Percentiles rank a stretch among this genome's conserved stretches.
Evolutionary conservation across 2,113 vertebrate genomes (phyloP).

Genomic region (Camelus dromedarius): DNA sequence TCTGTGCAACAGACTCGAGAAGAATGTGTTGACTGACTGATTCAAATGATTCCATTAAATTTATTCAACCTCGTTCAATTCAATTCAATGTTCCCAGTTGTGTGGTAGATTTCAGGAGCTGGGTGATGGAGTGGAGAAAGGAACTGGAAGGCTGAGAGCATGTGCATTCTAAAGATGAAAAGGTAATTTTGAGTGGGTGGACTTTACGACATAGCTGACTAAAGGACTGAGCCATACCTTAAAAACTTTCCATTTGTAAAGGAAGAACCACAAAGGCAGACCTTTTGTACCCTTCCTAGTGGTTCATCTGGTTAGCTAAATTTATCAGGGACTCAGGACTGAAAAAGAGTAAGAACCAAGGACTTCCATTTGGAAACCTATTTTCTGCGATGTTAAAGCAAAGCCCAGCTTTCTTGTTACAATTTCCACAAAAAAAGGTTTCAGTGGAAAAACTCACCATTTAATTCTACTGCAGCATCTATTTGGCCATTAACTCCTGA

Average conservation of each 20-base stretch:
- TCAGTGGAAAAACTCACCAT: slow-evolving; percentile 52
- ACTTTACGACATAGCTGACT: neutral
- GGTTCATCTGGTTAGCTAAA: neutral
- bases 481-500: slow-evolving; percentile 75
- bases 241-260: neutral
- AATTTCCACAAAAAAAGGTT: neutral
- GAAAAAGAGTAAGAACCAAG: neutral
- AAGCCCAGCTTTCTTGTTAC: neutral
- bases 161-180: neutral
- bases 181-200: neutral
- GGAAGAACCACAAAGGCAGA: neutral
- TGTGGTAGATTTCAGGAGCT: neutral
- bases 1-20: neutral
- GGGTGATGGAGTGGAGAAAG: neutral
- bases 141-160: neutral
- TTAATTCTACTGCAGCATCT: slow-evolving; percentile 80
- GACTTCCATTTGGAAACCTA: neutral
- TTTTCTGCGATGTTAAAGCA: neutral
- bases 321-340: neutral
- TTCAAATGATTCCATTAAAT: neutral
- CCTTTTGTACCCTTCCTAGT: neutral
- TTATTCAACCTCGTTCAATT: neutral
- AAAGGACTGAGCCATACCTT: neutral
- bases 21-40: neutral
- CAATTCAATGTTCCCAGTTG: neutral